Evolutionary conservation across 2,888 invertebrate species (phyloP), one percentile per base, ranked within the genome.

Genomic region (Lacanobia oleracea): DNA sequence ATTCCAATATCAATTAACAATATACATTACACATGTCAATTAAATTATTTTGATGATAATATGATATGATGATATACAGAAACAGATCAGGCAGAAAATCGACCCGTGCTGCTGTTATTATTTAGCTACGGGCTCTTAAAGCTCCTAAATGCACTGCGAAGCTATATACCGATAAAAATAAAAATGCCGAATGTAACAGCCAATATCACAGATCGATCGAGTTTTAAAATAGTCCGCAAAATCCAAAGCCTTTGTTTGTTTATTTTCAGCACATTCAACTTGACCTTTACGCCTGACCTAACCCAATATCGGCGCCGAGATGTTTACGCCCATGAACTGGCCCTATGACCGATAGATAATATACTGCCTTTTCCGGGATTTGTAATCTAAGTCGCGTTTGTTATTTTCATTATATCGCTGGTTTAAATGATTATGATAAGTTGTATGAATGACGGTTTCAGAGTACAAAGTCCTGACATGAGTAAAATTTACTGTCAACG

Each of bases 271-370:
- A 51, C 21, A 48, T 4, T 21, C 6, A 9, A 51, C 10, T 4
- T 21, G 51, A 51, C 51, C 51, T 51, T 21, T 51, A 12, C 21
- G 12, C 51, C 51, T 51, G 51, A 51, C 51, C 51, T 51, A 51
- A 51, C 51, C 12, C 21, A 51, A 51, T 51, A 51, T 51, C 51
- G 21, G 51, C 7, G 33, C 18, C 5, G 10, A 18, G 33, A 33
- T 56, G n/a, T 37, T 56, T 37, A 57, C 57, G 57, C 12, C 57
- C 57, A 1, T 57, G 57, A 37, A 57, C 57, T 37, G 6, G 37
- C 57, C 37, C 57, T 57, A 37, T n/a, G 57, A 2, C 37, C 57
- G n/a, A 7, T n/a, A 57, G 57, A 57, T 57, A 57, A 37, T 2
- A 37, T 12, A 33, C 2, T 10, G 21, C 14, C 12, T 14, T 59